A percentile compares a stretch with the other conserved stretches of the same genome.
phyloP scores from a whole-genome alignment of 2,113 vertebrate genomes.

The Eurystomus gularis region DNA sequence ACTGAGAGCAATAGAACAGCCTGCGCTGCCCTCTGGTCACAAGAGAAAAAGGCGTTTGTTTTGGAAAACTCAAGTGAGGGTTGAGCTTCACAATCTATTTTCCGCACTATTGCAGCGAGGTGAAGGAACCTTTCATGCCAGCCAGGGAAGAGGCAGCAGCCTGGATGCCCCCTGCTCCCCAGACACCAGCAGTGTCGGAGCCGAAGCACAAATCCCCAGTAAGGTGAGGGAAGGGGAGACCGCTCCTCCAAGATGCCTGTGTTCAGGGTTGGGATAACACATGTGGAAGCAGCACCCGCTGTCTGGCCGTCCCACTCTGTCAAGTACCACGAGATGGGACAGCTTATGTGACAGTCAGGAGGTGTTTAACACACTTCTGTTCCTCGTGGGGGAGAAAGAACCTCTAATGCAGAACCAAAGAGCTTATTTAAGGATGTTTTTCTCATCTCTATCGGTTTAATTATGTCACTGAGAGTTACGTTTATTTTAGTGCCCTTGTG shows the following conservation, averaged over 20 bases:
- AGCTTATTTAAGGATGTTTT: neutral
- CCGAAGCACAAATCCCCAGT: neutral
- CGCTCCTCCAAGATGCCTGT: neutral
- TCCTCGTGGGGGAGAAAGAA: neutral
- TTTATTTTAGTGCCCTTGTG: neutral
- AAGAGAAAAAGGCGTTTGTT: neutral
- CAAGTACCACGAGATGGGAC: neutral
- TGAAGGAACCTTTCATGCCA: neutral
- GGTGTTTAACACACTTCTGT: neutral
- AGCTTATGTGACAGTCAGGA: neutral
- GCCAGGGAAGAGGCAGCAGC: neutral
- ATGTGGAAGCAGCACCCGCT: accelerated
- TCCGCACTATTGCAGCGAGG: neutral
- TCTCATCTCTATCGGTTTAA: neutral
- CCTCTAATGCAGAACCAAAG: neutral
- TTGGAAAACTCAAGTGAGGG: neutral
- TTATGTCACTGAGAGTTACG: neutral
- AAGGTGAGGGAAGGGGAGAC: neutral
- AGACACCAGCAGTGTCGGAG: neutral
- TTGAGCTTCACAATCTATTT: neutral
- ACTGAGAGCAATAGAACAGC: neutral
- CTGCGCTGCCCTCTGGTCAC: neutral
- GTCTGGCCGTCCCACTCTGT: neutral
- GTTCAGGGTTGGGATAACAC: neutral
- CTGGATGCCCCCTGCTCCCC: neutral